Evolutionary conservation across 2,888 invertebrate species (phyloP).

Genomic region (Heliconius ismenius): DNA sequence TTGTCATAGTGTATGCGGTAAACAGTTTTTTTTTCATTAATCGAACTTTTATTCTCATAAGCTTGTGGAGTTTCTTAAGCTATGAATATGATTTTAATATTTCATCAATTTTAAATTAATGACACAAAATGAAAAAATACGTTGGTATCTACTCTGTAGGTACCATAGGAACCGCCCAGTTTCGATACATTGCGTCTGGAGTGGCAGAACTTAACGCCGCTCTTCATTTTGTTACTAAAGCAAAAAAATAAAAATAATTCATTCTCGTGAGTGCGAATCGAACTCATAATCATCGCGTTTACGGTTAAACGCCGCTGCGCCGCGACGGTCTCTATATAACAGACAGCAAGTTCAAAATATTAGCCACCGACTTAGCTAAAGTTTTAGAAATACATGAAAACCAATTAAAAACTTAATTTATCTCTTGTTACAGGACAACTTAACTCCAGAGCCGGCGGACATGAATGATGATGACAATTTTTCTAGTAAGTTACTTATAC

Average conservation of each 20-base stretch:
- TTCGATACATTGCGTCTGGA: background rate
- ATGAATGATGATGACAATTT: slow-evolving; percentile 87
- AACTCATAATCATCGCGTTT: background rate
- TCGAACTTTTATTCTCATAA: no score
- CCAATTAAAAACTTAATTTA: slow-evolving; percentile 39
- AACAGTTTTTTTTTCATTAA: no score
- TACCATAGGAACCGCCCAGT: no score
- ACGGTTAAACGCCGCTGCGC: background rate
- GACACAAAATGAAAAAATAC: no score
- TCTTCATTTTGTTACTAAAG: background rate
- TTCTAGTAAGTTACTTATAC: slow-evolving; percentile 80
- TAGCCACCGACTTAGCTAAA: background rate
- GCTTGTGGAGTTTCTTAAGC: no score
- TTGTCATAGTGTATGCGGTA: no score
- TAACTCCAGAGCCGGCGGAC: slow-evolving; percentile 86
- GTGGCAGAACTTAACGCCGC: background rate
- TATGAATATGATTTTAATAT: no score
- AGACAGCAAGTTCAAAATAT: background rate
- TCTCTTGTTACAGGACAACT: slow-evolving; percentile 85
- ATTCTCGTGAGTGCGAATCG: background rate
- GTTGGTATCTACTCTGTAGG: no score
- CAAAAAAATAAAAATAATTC: background rate
- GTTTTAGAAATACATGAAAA: slow-evolving; percentile 25
- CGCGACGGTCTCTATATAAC: background rate
- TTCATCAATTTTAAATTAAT: no score